These are phyloP conservation scores for Gibbula magus DNA, from an alignment of 2,888 invertebrate genomes.

Conservation along the genomic window DNA sequence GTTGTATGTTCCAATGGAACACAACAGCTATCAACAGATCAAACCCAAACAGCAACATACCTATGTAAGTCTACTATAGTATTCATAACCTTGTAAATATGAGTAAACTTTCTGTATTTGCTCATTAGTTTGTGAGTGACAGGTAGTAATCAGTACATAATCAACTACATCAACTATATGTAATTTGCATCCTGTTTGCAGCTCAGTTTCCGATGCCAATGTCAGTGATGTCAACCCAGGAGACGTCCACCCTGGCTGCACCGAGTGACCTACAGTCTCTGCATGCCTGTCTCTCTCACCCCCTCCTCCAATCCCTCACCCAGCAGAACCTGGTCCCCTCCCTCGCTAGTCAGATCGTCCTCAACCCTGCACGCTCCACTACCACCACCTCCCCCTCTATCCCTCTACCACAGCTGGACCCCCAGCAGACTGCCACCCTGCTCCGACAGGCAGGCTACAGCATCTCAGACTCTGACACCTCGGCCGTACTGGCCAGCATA, in stretches of 20 bases:
- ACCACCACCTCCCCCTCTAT: background rate
- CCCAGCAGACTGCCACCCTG: background rate
- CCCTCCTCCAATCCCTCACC: background rate
- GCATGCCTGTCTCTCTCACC: background rate
- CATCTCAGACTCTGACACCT: background rate
- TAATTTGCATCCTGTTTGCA: background rate
- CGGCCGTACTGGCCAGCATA: background rate
- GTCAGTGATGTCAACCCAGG: constrained; percentile 15
- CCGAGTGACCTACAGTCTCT: background rate
- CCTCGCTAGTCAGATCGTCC: background rate
- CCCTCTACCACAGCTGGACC: background rate
- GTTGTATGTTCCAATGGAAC: too few species aligned
- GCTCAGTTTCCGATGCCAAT: constrained; percentile 17
- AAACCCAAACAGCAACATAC: too few species aligned
- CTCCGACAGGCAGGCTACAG: background rate
- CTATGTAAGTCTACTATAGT: too few species aligned
- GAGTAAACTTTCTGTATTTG: too few species aligned
- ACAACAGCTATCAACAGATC: too few species aligned
- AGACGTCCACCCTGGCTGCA: background rate
- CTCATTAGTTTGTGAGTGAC: too few species aligned
- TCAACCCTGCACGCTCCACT: background rate
- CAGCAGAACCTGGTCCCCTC: background rate
- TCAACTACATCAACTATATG: background rate
- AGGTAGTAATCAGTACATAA: background rate
- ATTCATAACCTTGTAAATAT: too few species aligned